phyloP scores from a whole-genome alignment of 2,888 invertebrate genomes.

The Emmelina monodactyla region DNA sequence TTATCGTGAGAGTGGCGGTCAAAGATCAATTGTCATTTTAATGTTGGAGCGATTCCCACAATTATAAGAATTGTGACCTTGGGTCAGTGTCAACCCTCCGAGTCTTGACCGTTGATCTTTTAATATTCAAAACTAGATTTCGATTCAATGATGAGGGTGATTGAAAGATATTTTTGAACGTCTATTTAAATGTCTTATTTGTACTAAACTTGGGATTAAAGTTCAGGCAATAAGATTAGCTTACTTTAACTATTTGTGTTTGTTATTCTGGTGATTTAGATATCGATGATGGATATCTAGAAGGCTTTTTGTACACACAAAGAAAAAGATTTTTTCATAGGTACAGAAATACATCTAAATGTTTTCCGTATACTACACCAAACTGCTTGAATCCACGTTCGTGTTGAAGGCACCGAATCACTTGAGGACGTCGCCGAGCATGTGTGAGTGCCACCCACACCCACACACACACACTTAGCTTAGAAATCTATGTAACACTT shows the following conservation, averaged over 20 bases:
- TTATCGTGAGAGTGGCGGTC: constrained; percentile 39
- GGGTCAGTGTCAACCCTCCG: constrained; percentile 24
- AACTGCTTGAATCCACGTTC: constrained; percentile 44
- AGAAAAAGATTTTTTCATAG: no score
- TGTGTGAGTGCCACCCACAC: constrained; percentile 25
- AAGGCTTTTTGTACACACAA: no score
- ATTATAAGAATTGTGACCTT: constrained; percentile 42
- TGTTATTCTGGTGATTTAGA: no score
- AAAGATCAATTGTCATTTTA: constrained; percentile 33
- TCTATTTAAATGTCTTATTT: no score
- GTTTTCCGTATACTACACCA: constrained; percentile 23
- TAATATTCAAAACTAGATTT: constrained; percentile 20
- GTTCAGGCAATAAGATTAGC: no score
- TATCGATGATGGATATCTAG: no score
- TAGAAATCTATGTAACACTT: background rate
- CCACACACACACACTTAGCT: constrained; percentile 6
- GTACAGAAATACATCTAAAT: constrained; percentile 13
- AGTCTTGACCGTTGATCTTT: constrained; percentile 51
- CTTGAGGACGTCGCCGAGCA: constrained; percentile 33
- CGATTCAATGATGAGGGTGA: no score
- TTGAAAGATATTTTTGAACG: no score
- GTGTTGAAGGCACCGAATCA: constrained; percentile 47
- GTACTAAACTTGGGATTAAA: no score
- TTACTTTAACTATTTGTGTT: no score
- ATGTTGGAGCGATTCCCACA: constrained; percentile 35